These are phyloP conservation scores for Parasteatoda lunata DNA, from an alignment of 2,888 invertebrate species.

Conservation along the genomic window DNA sequence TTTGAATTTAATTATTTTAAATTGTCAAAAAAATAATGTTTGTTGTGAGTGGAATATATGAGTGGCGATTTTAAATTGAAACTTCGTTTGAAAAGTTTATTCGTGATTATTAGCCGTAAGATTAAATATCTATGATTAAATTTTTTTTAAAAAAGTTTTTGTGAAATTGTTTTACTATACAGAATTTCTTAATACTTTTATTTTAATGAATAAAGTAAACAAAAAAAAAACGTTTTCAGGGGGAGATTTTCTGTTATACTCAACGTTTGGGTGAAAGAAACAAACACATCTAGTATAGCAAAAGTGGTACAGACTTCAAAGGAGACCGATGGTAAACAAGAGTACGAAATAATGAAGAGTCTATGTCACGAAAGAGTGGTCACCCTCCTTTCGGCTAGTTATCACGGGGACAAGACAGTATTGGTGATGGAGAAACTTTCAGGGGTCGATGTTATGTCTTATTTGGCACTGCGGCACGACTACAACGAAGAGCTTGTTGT, in stretches of 20 bases:
- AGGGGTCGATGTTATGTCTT: slow-evolving; percentile 92
- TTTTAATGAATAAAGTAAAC: background rate
- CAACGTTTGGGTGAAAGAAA: slow-evolving; percentile 82
- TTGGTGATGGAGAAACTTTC: slow-evolving; percentile 78
- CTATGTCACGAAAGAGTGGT: slow-evolving; percentile 91
- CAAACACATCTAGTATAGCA: slow-evolving; percentile 85
- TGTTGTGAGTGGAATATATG: too few species aligned
- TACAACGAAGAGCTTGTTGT: slow-evolving; percentile 95
- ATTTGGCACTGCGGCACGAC: slow-evolving; percentile 89
- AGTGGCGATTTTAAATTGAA: too few species aligned
- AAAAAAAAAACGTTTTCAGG: slow-evolving; percentile 74
- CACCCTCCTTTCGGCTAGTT: slow-evolving; percentile 75
- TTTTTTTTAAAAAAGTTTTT: too few species aligned
- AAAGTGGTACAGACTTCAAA: slow-evolving; percentile 80
- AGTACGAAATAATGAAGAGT: slow-evolving; percentile 88
- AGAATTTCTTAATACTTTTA: too few species aligned
- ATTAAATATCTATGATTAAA: too few species aligned
- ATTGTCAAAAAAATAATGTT: too few species aligned
- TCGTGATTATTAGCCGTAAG: too few species aligned
- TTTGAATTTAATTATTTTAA: too few species aligned
- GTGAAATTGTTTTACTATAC: too few species aligned
- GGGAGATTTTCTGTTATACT: slow-evolving; percentile 91
- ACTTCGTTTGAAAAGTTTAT: too few species aligned
- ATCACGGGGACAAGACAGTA: slow-evolving; percentile 64
- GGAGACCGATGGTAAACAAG: slow-evolving; percentile 77